These are phyloP conservation scores for Iphiclides podalirius DNA, from an alignment of 2,888 invertebrate genomes.

Conservation along the genomic window DNA sequence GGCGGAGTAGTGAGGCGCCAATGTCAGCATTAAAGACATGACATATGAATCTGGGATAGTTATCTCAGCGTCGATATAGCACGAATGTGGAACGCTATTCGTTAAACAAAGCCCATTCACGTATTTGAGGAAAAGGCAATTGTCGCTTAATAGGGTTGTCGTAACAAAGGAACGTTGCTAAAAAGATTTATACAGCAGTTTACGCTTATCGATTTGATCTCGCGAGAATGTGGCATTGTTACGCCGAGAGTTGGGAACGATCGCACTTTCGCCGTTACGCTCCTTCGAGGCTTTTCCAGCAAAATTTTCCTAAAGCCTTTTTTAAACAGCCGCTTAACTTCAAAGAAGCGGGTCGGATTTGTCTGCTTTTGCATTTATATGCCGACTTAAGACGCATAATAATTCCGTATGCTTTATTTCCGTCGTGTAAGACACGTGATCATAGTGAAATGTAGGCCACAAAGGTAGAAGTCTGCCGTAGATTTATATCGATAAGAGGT, in stretches of 20 bases:
- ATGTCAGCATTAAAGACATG: slow-evolving; percentile 15
- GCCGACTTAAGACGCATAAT: background rate
- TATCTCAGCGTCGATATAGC: background rate
- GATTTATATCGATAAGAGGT: background rate
- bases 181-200: slow-evolving; percentile 46
- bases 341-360: background rate
- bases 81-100: slow-evolving; percentile 31
- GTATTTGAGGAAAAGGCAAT: slow-evolving; percentile 54
- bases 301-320: slow-evolving; percentile 48
- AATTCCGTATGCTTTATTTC: background rate
- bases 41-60: slow-evolving; percentile 10
- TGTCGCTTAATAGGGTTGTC: slow-evolving; percentile 46
- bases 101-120: slow-evolving; percentile 58
- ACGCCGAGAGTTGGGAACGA: slow-evolving; percentile 53
- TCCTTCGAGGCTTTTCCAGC: slow-evolving; percentile 36
- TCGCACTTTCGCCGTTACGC: slow-evolving; percentile 45
- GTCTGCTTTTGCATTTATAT: background rate
- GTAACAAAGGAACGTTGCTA: slow-evolving; percentile 61
- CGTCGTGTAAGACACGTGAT: background rate
- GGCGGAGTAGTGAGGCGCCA: slow-evolving; percentile 17
- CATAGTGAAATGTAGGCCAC: slow-evolving; percentile 3
- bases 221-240: slow-evolving; percentile 53
- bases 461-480: background rate
- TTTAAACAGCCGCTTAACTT: slow-evolving; percentile 21
- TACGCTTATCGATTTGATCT: slow-evolving; percentile 52